Evolutionary conservation across 1,140 invertebrate genomes (phyloP).

Genomic region (Lineus longissimus): DNA sequence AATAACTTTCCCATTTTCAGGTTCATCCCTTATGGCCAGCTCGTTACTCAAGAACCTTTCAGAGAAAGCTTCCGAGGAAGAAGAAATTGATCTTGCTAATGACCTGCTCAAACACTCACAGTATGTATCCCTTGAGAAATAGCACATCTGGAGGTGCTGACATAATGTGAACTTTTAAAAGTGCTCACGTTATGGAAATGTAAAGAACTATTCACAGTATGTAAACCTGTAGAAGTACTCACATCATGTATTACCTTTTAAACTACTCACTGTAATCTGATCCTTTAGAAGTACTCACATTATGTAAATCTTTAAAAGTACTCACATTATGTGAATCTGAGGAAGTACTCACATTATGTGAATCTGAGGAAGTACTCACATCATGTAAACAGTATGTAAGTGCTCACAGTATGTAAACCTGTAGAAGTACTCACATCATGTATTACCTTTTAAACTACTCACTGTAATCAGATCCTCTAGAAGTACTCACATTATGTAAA

Average conservation of each 20-base stretch:
- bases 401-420: not conserved
- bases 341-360: not conserved
- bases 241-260: not conserved
- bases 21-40: conserved; percentile 38
- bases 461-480: not conserved
- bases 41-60: conserved; percentile 38
- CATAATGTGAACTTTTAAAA: not conserved
- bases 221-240: not conserved
- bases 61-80: conserved; percentile 34
- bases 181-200: not conserved
- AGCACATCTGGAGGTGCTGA: not conserved
- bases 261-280: not conserved
- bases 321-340: conserved; percentile 17
- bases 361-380: not conserved
- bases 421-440: not conserved
- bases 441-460: not conserved
- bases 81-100: conserved; percentile 39
- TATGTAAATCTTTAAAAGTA: conserved; percentile 22
- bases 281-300: not conserved
- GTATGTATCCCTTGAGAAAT: conserved; percentile 12
- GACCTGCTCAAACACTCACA: conserved; percentile 23
- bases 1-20: too few species aligned
- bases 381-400: not conserved
- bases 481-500: too few species aligned
- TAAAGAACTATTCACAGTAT: not conserved